Percentiles rank a stretch among this genome's conserved stretches.
These are phyloP conservation scores for Sebastes baramenuke DNA, from an alignment of 2,797 vertebrate genomes.

Conservation along the genomic window DNA sequence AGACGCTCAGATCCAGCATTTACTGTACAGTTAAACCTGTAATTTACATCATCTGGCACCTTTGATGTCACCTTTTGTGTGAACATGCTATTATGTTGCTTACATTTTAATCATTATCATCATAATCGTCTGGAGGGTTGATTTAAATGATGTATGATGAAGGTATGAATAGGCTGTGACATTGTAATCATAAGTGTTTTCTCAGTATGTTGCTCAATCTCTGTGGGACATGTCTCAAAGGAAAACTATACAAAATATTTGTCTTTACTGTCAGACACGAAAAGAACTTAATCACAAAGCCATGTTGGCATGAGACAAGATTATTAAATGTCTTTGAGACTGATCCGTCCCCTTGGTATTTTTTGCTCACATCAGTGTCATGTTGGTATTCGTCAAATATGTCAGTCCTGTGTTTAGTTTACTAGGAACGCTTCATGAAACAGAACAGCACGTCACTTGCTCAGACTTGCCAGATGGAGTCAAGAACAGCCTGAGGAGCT, in stretches of 20 bases:
- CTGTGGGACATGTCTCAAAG: background rate
- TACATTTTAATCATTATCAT: background rate
- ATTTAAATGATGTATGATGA: slow-evolving; percentile 1
- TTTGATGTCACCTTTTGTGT: slow-evolving; percentile 2
- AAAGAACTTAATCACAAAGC: background rate
- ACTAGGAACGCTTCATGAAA: background rate
- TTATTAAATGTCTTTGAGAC: background rate
- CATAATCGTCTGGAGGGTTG: background rate
- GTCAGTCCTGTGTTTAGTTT: background rate
- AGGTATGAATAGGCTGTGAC: background rate
- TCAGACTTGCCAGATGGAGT: slow-evolving; percentile 40
- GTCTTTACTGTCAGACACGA: background rate
- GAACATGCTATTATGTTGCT: background rate
- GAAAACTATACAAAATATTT: background rate
- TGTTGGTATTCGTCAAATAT: background rate
- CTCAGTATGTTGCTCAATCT: background rate
- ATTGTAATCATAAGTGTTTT: background rate
- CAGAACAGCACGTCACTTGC: slow-evolving; percentile 14
- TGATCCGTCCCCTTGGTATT: background rate
- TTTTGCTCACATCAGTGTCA: background rate
- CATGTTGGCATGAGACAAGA: background rate
- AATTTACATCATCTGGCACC: slow-evolving; percentile 15
- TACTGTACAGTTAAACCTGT: slow-evolving; percentile 17
- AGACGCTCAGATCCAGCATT: background rate
- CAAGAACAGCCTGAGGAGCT: slow-evolving; percentile 33